These are phyloP conservation scores for Temnothorax curvispinosus DNA, from an alignment of 1,140 invertebrate species.

Conservation along the genomic window DNA sequence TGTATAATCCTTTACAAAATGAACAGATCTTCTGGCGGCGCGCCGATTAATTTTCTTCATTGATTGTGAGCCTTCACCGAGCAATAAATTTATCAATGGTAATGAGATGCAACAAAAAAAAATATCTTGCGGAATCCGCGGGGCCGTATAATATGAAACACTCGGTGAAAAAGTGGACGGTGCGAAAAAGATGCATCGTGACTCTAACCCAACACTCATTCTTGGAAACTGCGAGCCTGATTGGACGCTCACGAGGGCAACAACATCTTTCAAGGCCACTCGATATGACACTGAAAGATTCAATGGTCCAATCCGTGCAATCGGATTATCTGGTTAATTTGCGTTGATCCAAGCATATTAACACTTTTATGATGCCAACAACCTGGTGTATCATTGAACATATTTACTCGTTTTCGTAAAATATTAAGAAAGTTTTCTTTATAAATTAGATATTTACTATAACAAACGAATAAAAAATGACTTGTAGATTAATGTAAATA, in stretches of 20 bases:
- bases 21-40: not conserved
- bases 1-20: not conserved
- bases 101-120: not conserved
- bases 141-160: not conserved
- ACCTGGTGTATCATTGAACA: not conserved
- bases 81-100: constrained; percentile 14
- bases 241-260: constrained; percentile 64
- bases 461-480: not conserved
- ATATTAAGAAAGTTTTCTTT: not conserved
- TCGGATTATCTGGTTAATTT: constrained; percentile 24
- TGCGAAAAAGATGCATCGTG: constrained; percentile 46
- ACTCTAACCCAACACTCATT: constrained; percentile 65
- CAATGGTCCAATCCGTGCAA: constrained; percentile 5
- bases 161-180: constrained; percentile 52
- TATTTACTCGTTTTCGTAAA: not conserved
- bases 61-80: not conserved
- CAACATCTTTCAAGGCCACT: constrained; percentile 64
- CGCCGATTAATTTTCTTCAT: not conserved
- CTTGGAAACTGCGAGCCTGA: constrained; percentile 70
- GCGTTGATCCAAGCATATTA: not conserved
- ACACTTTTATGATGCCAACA: not conserved
- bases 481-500: not conserved
- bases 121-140: not conserved
- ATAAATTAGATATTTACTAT: not conserved
- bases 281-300: constrained; percentile 27